phyloP scores from a whole-genome alignment of 2,113 vertebrate genomes.

The Prunella fulvescens region DNA sequence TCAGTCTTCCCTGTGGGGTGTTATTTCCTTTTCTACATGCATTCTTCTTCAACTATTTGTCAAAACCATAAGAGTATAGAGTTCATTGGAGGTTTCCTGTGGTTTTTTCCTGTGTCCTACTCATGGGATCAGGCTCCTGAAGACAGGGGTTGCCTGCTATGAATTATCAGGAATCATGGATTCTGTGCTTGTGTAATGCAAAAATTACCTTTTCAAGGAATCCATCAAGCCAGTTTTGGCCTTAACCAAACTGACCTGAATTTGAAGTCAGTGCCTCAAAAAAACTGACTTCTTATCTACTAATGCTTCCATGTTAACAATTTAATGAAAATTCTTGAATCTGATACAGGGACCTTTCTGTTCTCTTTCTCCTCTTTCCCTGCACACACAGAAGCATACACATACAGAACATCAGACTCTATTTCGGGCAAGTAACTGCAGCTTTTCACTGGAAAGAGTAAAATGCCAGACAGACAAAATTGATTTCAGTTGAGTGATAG shows the following conservation, averaged over 20 bases:
- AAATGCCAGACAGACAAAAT: not conserved
- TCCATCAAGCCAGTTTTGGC: not conserved
- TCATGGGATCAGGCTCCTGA: not conserved
- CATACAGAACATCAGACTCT: not conserved
- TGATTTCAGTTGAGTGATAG: not conserved
- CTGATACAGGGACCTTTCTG: not conserved
- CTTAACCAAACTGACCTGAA: not conserved
- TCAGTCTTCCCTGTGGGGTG: not conserved
- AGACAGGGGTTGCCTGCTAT: not conserved
- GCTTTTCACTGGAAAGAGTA: not conserved
- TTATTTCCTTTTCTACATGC: not conserved
- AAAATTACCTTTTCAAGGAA: not conserved
- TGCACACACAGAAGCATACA: not conserved
- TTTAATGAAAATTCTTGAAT: not conserved
- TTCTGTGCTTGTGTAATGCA: not conserved
- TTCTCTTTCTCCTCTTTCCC: not conserved
- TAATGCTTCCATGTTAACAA: not conserved
- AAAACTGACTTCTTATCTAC: not conserved
- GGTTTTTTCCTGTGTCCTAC: not conserved
- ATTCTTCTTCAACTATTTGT: not conserved
- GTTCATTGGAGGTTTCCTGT: not conserved
- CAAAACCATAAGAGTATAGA: not conserved
- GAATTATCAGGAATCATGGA: not conserved
- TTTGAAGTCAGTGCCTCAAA: not conserved
- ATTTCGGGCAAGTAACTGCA: not conserved